Percentiles rank a stretch among this genome's conserved stretches.
phyloP scores from a whole-genome alignment of 2,113 vertebrate species.

The Phaethornis superciliosus region DNA sequence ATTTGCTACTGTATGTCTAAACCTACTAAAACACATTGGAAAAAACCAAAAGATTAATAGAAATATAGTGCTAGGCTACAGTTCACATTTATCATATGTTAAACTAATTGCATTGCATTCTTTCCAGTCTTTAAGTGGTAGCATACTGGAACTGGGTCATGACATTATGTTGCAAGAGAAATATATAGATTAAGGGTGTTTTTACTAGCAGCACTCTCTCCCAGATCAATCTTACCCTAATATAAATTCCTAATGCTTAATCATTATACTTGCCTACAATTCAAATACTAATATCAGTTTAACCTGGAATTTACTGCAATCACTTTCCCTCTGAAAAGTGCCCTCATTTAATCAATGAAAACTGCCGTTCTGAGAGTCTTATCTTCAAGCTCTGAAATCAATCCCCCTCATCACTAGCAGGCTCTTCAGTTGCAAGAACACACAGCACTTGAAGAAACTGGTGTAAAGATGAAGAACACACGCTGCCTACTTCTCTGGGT shows the following conservation, averaged over 20 bases:
- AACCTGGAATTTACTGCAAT: conserved; percentile 10
- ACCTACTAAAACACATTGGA: neutral
- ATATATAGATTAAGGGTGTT: neutral
- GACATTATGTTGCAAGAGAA: neutral
- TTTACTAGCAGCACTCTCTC: neutral
- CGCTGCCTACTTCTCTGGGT: neutral
- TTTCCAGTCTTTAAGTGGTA: conserved; percentile 3
- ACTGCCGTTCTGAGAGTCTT: neutral
- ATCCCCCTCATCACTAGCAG: conserved; percentile 3
- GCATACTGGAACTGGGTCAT: neutral
- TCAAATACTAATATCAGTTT: conserved; percentile 16
- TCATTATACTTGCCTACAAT: neutral
- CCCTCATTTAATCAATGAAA: conserved; percentile 35
- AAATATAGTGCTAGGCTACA: neutral
- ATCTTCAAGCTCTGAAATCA: conserved; percentile 27
- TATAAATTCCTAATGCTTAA: neutral
- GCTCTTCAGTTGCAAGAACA: conserved; percentile 28
- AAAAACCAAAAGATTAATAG: conserved; percentile 8
- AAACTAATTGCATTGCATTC: conserved; percentile 8
- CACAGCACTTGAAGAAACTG: neutral
- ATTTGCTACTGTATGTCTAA: conserved; percentile 3
- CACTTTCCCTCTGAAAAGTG: conserved; percentile 8
- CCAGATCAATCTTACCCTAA: neutral
- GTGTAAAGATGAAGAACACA: neutral
- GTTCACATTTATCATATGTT: neutral